A percentile compares a stretch with the other conserved stretches of the same genome.
phyloP scores from a whole-genome alignment of 2,113 vertebrate species.

The Grammomys dolichurus region DNA sequence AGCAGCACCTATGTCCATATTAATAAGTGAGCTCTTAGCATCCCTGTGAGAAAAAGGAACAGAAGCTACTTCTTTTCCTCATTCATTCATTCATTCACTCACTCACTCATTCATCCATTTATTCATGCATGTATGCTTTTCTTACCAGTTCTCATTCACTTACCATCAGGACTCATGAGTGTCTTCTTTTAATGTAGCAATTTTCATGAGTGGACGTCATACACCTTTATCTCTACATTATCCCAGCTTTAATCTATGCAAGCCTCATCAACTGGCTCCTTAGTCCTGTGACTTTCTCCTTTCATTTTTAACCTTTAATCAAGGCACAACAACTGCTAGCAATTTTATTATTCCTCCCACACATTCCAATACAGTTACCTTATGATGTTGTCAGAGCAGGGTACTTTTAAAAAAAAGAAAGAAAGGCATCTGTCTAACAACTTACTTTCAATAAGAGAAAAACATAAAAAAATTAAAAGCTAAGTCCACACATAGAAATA shows the following conservation, averaged over 20 bases:
- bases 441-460: neutral
- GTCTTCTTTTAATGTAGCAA: neutral
- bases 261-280: neutral
- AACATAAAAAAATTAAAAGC: neutral
- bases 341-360: neutral
- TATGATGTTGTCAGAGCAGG: neutral
- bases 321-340: neutral
- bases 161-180: neutral
- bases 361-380: neutral
- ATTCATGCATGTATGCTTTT: neutral
- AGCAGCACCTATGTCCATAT: neutral
- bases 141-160: too few species aligned
- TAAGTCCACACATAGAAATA: neutral
- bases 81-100: neutral
- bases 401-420: neutral
- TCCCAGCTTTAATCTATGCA: neutral
- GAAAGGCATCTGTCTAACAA: neutral
- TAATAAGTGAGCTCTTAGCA: neutral
- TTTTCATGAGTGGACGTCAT: neutral
- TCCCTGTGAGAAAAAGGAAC: neutral
- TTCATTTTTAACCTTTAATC: neutral
- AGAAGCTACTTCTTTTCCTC: neutral
- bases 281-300: neutral
- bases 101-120: neutral
- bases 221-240: neutral